Evolutionary conservation across 2,113 vertebrate genomes (phyloP).

Genomic region (Nipponia nippon): DNA sequence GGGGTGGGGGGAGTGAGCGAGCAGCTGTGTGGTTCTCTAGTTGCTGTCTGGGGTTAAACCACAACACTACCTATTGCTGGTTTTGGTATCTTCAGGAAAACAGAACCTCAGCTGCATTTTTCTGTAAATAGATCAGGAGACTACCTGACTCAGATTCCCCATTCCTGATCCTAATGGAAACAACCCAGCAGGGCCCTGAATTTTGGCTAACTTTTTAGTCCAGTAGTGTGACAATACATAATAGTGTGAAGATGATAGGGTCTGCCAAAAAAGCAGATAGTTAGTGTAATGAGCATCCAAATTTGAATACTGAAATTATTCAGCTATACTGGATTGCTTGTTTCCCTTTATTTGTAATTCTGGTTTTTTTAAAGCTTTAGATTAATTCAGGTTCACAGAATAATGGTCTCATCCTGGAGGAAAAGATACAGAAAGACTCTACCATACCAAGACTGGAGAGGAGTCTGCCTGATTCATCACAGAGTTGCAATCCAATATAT

Average conservation of each 20-base stretch:
- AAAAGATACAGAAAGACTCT: not conserved
- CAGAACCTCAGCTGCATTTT: not conserved
- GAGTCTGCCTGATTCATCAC: not conserved
- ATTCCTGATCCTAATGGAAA: not conserved
- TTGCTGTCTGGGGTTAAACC: no score
- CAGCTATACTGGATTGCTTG: not conserved
- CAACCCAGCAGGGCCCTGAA: not conserved
- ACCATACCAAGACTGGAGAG: not conserved
- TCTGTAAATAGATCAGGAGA: not conserved
- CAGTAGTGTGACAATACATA: not conserved
- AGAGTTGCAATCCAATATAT: not conserved
- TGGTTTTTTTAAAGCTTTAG: not conserved
- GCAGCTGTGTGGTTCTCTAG: no score
- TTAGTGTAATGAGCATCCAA: not conserved
- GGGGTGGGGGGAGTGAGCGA: no score
- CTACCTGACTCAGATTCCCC: not conserved
- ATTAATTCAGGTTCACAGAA: not conserved
- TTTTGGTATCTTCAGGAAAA: not conserved
- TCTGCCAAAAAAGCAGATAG: not conserved
- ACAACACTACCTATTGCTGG: not conserved
- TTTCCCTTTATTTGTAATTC: not conserved
- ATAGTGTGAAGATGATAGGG: not conserved
- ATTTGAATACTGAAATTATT: not conserved
- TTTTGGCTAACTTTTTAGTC: not conserved
- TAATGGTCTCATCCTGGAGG: not conserved